Base-by-base conservation (phyloP, 2,113 vertebrate genomes). In the Gnathonemus echidnorhynchus region DNA sequence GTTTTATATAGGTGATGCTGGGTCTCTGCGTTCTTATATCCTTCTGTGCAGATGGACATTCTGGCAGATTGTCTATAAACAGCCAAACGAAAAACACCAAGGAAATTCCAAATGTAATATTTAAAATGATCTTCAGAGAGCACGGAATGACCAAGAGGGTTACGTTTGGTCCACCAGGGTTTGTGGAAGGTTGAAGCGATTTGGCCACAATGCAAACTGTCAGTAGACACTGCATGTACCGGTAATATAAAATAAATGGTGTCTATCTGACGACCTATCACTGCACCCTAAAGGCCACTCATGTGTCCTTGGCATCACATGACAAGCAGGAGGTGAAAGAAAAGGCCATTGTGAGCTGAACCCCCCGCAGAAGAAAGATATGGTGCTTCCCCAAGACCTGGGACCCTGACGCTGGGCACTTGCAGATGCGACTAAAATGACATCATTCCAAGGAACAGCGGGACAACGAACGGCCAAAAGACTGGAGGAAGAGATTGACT, bases 251-350 rank as follows among this genome's bases (percentile, higher is more conserved):
- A 31, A 85, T 62, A 58, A 39, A 49, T 85, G 77, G 31, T 90
- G 88, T 87, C 31, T 35, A 88, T 89, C 45, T 90, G 88, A 92
- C 90, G 93, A 94, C 91, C 93, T 94, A 92, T 2, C 5, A 11
- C 45, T 1, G 74, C 62, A 48, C 49, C 90, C 92, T 93, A 87
- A 77, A 90, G 85, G 94, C 89, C 91, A 90, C 93, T 92, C 93
- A 90, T 93, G 92, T 90, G 93, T 90, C 31, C 48, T 83, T 39
- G 24, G 87, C 50, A 91, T 93, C 95, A 95, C 94, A 94, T 94
- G 95, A 93, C 92, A 90, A 89, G 46, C 3, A 56, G 2, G 87
- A 88, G 48, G 87, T 70, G 84, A 90, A 88, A 90, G 92, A 94
- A 87, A 90, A 91, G 91, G 66, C 66, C 92, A 92, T 95, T 96